phyloP scores from a whole-genome alignment of 2,888 invertebrate species.

The Xanthia togata region DNA sequence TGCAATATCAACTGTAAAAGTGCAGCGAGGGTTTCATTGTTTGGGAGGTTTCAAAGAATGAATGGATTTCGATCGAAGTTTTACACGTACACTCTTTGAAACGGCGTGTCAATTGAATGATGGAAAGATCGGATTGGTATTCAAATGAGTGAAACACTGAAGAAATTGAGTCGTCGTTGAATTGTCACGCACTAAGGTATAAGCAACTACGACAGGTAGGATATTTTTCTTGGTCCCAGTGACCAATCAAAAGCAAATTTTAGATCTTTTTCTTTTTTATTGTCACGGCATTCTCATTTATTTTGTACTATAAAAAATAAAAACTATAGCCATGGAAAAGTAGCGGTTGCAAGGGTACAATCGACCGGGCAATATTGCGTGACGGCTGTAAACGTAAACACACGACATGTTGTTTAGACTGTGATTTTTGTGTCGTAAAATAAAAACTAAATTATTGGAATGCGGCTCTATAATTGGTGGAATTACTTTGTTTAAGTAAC shows the following conservation, averaged over 20 bases:
- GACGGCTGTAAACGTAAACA: constrained; percentile 40
- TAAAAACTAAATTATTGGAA: constrained; percentile 52
- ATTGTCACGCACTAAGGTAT: too few species aligned
- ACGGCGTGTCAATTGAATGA: constrained; percentile 9
- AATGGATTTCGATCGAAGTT: constrained; percentile 27
- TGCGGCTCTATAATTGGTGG: constrained; percentile 11
- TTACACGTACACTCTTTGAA: constrained; percentile 11
- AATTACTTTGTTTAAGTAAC: constrained; percentile 1
- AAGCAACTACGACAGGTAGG: background rate
- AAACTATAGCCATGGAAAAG: constrained; percentile 2
- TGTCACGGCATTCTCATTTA: background rate
- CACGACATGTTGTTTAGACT: constrained; percentile 55
- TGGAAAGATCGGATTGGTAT: constrained; percentile 7
- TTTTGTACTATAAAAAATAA: background rate
- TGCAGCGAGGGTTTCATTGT: constrained; percentile 16
- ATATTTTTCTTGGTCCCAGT: background rate
- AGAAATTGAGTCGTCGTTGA: too few species aligned
- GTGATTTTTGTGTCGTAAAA: constrained; percentile 47
- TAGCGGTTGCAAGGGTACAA: constrained; percentile 25
- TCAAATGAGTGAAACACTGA: background rate
- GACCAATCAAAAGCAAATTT: background rate
- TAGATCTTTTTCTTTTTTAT: background rate
- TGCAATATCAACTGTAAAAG: constrained; percentile 23
- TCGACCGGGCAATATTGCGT: constrained; percentile 56
- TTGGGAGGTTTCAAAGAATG: constrained; percentile 14